These are phyloP conservation scores for Caenorhabditis sinica DNA, from an alignment of 2,888 invertebrate species.

Conservation along the genomic window DNA sequence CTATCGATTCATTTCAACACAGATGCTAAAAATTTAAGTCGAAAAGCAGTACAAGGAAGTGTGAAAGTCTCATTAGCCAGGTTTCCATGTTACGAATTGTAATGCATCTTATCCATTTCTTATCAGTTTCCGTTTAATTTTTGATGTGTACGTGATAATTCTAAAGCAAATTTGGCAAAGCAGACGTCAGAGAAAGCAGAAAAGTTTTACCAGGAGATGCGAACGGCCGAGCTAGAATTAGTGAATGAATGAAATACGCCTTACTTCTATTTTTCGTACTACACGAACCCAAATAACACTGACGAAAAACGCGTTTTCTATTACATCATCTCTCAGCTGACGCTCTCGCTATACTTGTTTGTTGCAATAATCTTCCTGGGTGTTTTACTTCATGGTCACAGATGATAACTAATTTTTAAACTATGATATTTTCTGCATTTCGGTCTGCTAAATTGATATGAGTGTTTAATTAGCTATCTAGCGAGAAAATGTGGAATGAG, in stretches of 20 bases:
- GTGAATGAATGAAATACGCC: background rate
- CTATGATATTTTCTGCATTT: no score
- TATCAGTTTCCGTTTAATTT: constrained; percentile 27
- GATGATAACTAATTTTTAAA: background rate
- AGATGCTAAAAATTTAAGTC: no score
- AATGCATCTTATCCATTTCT: constrained; percentile 25
- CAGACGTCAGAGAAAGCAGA: constrained; percentile 6
- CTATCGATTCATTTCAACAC: no score
- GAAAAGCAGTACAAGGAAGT: background rate
- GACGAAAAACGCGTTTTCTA: constrained; percentile 47
- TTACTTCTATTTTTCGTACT: constrained; percentile 20
- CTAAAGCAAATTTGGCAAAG: background rate
- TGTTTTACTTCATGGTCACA: background rate
- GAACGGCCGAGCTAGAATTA: background rate
- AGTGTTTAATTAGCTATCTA: no score
- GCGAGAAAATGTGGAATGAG: no score
- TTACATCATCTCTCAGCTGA: constrained; percentile 63
- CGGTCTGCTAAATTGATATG: no score
- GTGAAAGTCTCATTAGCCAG: background rate
- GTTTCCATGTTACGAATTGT: background rate
- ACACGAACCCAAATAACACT: constrained; percentile 43
- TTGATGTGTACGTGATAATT: constrained; percentile 45
- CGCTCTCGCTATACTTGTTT: constrained; percentile 52
- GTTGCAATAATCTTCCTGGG: constrained; percentile 35
- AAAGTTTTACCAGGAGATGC: background rate